Percentiles rank a stretch among this genome's conserved stretches.
phyloP scores from a whole-genome alignment of 1,140 invertebrate genomes.

The Drosophila tropicalis region DNA sequence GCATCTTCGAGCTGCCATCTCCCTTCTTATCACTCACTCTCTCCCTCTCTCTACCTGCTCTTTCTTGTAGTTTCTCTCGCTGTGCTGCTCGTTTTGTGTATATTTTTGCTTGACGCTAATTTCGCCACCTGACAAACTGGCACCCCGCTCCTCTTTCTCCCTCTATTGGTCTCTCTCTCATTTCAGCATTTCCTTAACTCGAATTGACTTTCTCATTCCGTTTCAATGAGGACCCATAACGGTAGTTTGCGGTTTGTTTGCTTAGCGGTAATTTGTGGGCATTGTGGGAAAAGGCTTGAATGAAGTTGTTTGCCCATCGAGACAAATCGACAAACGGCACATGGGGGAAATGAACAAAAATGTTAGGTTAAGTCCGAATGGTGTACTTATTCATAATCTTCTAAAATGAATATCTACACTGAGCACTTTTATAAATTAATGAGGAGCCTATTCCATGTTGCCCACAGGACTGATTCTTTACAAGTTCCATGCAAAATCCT shows the following conservation, averaged over 20 bases:
- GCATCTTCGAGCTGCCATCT: background rate
- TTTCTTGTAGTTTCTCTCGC: conserved; percentile 16
- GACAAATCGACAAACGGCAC: background rate
- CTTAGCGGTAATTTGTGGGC: conserved; percentile 10
- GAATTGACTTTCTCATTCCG: conserved; percentile 4
- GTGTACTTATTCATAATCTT: background rate
- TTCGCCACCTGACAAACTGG: conserved; percentile 50
- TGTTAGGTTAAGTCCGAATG: background rate
- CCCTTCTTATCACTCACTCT: background rate
- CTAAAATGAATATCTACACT: too few species aligned
- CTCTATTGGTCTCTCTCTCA: background rate
- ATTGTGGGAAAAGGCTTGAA: conserved; percentile 11
- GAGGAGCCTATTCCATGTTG: too few species aligned
- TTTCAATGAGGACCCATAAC: conserved; percentile 35
- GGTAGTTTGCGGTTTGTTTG: conserved; percentile 49
- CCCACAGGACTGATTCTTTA: too few species aligned
- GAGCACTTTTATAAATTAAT: too few species aligned
- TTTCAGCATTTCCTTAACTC: conserved; percentile 7
- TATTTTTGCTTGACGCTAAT: conserved; percentile 61
- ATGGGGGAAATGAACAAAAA: background rate
- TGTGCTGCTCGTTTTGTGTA: background rate
- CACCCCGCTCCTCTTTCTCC: too few species aligned
- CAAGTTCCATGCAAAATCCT: too few species aligned
- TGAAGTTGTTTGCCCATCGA: conserved; percentile 5
- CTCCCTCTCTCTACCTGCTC: background rate